Evolutionary conservation across 1,140 invertebrate species (phyloP), one percentile per base, ranked within the genome.

Genomic region (Heliconius eleuchia): DNA sequence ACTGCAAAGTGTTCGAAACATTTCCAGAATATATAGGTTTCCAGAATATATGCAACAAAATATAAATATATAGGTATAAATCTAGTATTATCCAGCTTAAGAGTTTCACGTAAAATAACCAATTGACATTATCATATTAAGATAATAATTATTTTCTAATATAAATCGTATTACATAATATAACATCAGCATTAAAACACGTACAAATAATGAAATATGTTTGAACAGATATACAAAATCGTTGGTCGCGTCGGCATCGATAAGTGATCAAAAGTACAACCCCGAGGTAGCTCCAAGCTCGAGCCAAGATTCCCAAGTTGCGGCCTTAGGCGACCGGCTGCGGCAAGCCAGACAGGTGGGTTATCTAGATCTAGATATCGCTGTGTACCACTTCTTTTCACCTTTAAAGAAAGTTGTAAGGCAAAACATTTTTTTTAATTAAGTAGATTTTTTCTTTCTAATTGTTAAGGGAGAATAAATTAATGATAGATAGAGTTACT

Each of bases 181-280:
- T 46, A 46, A 46, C 13, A 16, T 46, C 42, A 46, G 42, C 42
- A 52, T 19, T 1, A 18, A 52, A 18, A 50, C 16, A 50, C 16
- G 4, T 37, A 72, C 23, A 37, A 73, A 50, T 73, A 76, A 55
- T 77, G 8, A 57, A 16, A 74, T 37, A 72, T 79, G 3, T 77
- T 74, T 37, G 16, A 78, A 55, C 77, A 95, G 94, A 79, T 95
- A 95, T 66, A 92, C 92, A 2, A 95, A 95, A 81, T 85, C 92
- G 1, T 75, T 95, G 39, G 93, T 94, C 3, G 87, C 91, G 2
- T 93, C 93, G 23, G 89, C 88, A 19, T 90, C 91, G 0, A 30
- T 90, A 74, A 94, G 85, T 79, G 90, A 94, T 76, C 94, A 95
- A 83, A 93, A 91, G 77, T 95, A 95, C 83, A 95, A 94, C 79